Evolutionary conservation across 92 coral and sea anemone species (phyloP).

Genomic region (Desmophyllum pertusum): DNA sequence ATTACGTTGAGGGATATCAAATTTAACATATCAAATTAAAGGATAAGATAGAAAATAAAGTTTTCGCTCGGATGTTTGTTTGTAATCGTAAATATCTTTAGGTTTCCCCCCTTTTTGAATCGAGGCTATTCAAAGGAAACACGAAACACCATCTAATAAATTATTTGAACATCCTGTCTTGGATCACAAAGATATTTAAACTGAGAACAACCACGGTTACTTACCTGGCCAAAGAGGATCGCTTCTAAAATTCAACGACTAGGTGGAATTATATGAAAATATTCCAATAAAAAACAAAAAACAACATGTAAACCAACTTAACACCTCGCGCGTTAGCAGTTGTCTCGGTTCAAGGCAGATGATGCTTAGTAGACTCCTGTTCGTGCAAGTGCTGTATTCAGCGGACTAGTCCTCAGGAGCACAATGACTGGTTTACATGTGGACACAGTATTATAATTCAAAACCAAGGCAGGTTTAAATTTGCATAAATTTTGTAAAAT

Average conservation of each 20-base stretch:
- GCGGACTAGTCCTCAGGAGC: neutral
- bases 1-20: neutral
- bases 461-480: neutral
- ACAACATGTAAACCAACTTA: too few relatives aligned
- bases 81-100: neutral
- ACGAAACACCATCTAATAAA: neutral
- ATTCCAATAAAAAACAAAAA: neutral
- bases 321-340: neutral
- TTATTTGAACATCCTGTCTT: neutral
- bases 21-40: neutral
- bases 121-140: neutral
- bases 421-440: conserved; percentile 11
- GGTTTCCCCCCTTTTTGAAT: neutral
- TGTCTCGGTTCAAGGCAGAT: neutral
- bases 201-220: neutral
- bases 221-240: neutral
- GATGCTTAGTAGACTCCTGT: neutral
- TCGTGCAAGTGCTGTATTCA: neutral
- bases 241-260: neutral
- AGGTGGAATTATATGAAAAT: neutral
- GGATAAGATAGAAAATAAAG: neutral
- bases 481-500: neutral
- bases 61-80: neutral
- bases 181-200: neutral
- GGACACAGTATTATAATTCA: neutral